phyloP scores from a whole-genome alignment of 1,140 invertebrate genomes.

The Tetragonula clypearis region DNA sequence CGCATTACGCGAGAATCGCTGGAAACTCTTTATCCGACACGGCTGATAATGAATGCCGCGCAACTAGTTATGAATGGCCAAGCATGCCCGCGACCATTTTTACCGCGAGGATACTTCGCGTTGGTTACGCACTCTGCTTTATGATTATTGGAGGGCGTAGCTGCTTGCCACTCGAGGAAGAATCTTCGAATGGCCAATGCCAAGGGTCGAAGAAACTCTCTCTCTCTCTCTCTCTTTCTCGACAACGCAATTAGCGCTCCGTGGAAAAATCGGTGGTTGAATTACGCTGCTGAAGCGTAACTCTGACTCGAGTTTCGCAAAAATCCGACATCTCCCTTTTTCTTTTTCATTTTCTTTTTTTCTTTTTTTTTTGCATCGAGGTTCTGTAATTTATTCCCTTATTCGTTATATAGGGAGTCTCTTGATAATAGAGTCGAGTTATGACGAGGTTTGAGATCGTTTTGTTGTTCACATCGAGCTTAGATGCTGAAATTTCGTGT shows the following conservation, averaged over 20 bases:
- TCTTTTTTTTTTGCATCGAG: background rate
- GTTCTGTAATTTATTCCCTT: background rate
- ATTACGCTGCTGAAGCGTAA: background rate
- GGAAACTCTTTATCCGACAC: constrained; percentile 68
- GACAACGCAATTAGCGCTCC: background rate
- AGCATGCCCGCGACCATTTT: constrained; percentile 68
- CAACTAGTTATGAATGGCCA: constrained; percentile 75
- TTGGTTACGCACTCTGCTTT: constrained; percentile 65
- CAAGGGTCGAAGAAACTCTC: background rate
- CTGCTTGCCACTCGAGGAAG: constrained; percentile 47
- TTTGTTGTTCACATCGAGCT: too few species aligned
- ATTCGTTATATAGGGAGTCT: background rate
- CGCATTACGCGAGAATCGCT: constrained; percentile 63
- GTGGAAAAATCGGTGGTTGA: constrained; percentile 3
- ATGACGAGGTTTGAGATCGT: too few species aligned
- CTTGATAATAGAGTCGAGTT: background rate
- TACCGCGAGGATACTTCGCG: constrained; percentile 41
- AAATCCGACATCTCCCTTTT: background rate
- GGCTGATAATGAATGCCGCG: constrained; percentile 74
- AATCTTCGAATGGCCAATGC: constrained; percentile 23
- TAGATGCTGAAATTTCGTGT: too few species aligned
- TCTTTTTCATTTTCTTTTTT: background rate
- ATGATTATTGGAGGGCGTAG: constrained; percentile 75
- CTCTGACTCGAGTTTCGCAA: background rate
- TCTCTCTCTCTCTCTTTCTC: too few species aligned